Percentiles rank a stretch among this genome's conserved stretches.
These are phyloP conservation scores for Caenorhabditis tropicalis DNA, from an alignment of 1,140 invertebrate genomes.

Conservation along the genomic window DNA sequence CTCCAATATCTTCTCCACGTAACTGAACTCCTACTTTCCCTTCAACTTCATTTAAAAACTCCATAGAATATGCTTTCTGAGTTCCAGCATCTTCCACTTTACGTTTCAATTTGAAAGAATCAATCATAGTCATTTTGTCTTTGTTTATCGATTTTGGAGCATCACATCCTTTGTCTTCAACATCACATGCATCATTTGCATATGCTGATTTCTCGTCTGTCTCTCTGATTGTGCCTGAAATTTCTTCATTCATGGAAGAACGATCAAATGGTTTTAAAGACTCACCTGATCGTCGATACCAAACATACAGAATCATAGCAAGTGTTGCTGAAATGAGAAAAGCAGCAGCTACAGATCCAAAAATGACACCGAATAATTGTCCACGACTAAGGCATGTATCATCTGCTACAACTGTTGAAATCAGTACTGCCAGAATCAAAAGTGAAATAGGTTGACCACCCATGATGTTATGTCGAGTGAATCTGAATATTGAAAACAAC, in stretches of 20 bases:
- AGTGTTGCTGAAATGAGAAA: conserved; percentile 45
- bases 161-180: conserved; percentile 41
- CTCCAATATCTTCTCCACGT: conserved; percentile 82
- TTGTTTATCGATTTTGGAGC: conserved; percentile 47
- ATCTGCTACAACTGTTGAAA: not conserved
- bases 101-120: conserved; percentile 49
- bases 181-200: conserved; percentile 38
- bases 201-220: conserved; percentile 42
- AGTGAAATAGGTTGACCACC: not conserved
- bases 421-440: not conserved
- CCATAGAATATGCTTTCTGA: conserved; percentile 51
- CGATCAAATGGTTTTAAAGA: not conserved
- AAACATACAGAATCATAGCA: conserved; percentile 37
- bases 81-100: conserved; percentile 43
- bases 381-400: conserved; percentile 31
- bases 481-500: not conserved
- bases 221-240: not conserved
- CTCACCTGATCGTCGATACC: not conserved
- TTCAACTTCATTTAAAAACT: conserved; percentile 53
- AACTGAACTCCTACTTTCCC: conserved; percentile 53
- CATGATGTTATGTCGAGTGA: conserved; percentile 12
- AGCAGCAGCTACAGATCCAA: conserved; percentile 50
- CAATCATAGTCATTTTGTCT: conserved; percentile 54
- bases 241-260: not conserved
- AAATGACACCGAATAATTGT: conserved; percentile 50